Percentiles rank a stretch among this genome's conserved stretches.
phyloP scores from a whole-genome alignment of 2,113 vertebrate species.

The Gobiocypris rarus region DNA sequence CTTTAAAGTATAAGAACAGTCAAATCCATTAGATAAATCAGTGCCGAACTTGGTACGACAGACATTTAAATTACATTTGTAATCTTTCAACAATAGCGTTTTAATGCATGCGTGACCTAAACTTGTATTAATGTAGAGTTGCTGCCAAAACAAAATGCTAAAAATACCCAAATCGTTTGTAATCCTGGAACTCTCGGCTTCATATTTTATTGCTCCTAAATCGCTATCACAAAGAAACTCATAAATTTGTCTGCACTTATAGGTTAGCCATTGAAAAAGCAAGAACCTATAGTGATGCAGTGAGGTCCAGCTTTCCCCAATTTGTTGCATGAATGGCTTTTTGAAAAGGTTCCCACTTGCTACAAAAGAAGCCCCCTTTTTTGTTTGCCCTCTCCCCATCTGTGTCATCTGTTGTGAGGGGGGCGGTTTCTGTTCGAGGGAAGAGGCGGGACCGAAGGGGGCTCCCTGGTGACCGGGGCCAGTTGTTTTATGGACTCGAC shows the following conservation, averaged over 20 bases:
- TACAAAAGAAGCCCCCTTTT: conserved; percentile 88
- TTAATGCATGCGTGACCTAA: background rate
- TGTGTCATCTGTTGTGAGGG: conserved; percentile 91
- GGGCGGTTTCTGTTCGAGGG: conserved; percentile 76
- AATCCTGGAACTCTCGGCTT: background rate
- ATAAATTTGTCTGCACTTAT: conserved; percentile 78
- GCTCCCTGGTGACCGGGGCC: conserved; percentile 86
- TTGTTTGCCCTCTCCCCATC: conserved; percentile 91
- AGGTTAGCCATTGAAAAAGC: conserved; percentile 79
- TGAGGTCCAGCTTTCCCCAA: conserved; percentile 82
- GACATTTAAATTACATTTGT: conserved; percentile 27
- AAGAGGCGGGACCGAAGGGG: conserved; percentile 56
- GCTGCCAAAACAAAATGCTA: background rate
- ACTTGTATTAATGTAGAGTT: background rate
- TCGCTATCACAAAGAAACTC: conserved; percentile 11
- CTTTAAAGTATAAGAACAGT: conserved; percentile 16
- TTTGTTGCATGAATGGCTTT: conserved; percentile 90
- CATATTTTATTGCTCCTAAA: conserved; percentile 30
- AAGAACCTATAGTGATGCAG: conserved; percentile 74
- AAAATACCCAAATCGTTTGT: conserved; percentile 11
- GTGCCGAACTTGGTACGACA: background rate
- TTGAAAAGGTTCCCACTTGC: conserved; percentile 83
- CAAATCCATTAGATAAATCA: conserved; percentile 21
- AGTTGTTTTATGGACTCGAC: conserved; percentile 97
- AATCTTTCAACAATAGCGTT: conserved; percentile 7